Percentiles rank a stretch among this genome's conserved stretches.
These are phyloP conservation scores for Alloscopus bannaensis DNA, from an alignment of 2,888 invertebrate species.

Conservation along the genomic window DNA sequence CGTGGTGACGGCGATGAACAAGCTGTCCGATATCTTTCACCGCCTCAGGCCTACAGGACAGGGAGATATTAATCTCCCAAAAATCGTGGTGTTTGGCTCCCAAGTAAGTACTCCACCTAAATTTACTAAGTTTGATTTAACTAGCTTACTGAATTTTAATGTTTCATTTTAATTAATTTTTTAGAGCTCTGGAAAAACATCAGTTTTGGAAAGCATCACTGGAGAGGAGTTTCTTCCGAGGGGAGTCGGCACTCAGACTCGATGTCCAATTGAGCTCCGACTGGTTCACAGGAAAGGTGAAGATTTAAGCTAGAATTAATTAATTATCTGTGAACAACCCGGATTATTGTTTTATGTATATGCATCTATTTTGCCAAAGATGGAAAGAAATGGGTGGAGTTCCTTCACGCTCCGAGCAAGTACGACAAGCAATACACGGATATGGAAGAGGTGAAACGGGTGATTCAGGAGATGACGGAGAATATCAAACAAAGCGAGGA, in stretches of 20 bases:
- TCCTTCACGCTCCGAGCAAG: conserved; percentile 2
- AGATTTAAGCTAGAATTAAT: not conserved
- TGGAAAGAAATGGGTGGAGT: conserved; percentile 25
- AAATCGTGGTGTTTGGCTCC: conserved; percentile 41
- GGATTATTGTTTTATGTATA: too few relatives aligned
- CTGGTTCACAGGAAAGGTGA: conserved; percentile 9
- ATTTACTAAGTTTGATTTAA: not conserved
- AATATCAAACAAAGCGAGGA: conserved; percentile 95
- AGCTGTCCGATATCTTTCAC: conserved; percentile 24
- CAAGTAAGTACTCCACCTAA: conserved; percentile 8
- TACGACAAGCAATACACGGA: not conserved
- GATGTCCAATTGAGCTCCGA: conserved; percentile 35
- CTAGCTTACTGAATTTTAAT: conserved; percentile 8
- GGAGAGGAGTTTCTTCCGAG: conserved; percentile 33
- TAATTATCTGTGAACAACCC: conserved; percentile 94
- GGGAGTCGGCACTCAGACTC: conserved; percentile 26
- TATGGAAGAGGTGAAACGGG: conserved; percentile 85
- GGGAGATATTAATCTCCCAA: conserved; percentile 17
- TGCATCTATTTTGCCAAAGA: not conserved
- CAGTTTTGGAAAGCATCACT: conserved; percentile 32
- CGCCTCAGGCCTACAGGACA: not conserved
- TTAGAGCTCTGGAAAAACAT: conserved; percentile 23
- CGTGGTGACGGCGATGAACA: conserved; percentile 36
- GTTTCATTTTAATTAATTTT: not conserved
- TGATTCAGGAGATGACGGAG: conserved; percentile 96